A percentile compares a stretch with the other conserved stretches of the same genome.
These are phyloP conservation scores for Eueremaeus valkanovi DNA, from an alignment of 2,888 invertebrate species.

Conservation along the genomic window DNA sequence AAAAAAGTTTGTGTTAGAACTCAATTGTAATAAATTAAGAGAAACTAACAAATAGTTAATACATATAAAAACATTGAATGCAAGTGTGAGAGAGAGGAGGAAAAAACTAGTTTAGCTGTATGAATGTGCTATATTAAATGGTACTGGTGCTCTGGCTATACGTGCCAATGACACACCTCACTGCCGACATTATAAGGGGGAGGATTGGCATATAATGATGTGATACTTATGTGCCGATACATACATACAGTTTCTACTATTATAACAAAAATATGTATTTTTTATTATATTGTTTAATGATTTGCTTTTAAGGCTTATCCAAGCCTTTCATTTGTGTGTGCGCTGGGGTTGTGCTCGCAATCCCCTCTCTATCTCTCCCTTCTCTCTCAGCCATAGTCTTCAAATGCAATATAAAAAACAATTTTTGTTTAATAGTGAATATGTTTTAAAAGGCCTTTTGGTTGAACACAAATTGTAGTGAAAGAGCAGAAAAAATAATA, in stretches of 20 bases:
- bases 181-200: conserved; percentile 34
- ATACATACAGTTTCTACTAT: not conserved
- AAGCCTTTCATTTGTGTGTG: not conserved
- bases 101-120: not conserved
- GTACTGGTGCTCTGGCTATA: not conserved
- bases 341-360: not conserved
- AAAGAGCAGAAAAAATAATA: not conserved
- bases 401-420: not conserved
- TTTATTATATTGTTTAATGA: conserved; percentile 16
- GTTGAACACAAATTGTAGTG: conserved; percentile 1
- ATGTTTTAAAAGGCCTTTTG: not conserved
- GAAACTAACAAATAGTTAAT: no score
- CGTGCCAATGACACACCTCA: conserved; percentile 36
- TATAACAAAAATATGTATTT: not conserved
- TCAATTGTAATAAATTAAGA: no score
- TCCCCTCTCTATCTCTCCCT: not conserved
- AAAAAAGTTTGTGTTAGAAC: no score
- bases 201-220: conserved; percentile 36
- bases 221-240: conserved; percentile 35
- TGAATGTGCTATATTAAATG: conserved; percentile 22
- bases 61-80: not conserved
- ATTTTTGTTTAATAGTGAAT: not conserved
- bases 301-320: conserved; percentile 2
- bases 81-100: not conserved
- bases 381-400: no score